These are phyloP conservation scores for Odontothrips loti DNA, from an alignment of 2,888 invertebrate genomes.

Conservation along the genomic window DNA sequence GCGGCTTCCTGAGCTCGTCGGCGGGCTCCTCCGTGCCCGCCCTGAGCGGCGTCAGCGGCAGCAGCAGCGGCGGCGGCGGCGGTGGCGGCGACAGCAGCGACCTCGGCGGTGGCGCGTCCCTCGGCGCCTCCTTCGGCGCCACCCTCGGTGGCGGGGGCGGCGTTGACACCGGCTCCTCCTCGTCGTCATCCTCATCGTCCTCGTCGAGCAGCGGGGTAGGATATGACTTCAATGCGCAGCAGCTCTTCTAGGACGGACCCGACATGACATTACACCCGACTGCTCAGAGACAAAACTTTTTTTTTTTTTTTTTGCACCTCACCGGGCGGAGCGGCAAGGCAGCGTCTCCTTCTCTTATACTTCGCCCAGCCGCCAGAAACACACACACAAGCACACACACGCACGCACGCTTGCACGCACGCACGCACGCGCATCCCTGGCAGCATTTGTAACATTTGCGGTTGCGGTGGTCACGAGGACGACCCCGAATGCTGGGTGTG, in stretches of 20 bases:
- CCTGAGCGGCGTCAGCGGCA: not conserved
- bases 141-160: not conserved
- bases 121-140: not conserved
- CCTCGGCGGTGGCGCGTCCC: not conserved
- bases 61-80: slow-evolving; percentile 4
- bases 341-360: too few relatives aligned
- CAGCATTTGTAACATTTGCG: too few relatives aligned
- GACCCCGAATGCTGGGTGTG: too few relatives aligned
- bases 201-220: slow-evolving; percentile 12
- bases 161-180: not conserved
- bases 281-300: too few relatives aligned
- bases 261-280: too few relatives aligned
- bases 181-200: not conserved
- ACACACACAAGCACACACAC: too few relatives aligned
- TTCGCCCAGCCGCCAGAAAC: too few relatives aligned
- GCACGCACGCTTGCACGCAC: too few relatives aligned
- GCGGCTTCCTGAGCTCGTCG: slow-evolving; percentile 7
- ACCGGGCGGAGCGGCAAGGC: too few relatives aligned
- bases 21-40: not conserved
- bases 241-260: not conserved
- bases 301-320: too few relatives aligned
- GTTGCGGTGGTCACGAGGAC: too few relatives aligned
- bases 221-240: slow-evolving; percentile 10
- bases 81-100: not conserved
- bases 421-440: too few relatives aligned